Percentiles rank a stretch among this genome's conserved stretches.
These are phyloP conservation scores for Sciurus vulgaris DNA, from an alignment of 2,797 vertebrate genomes.

Conservation along the genomic window DNA sequence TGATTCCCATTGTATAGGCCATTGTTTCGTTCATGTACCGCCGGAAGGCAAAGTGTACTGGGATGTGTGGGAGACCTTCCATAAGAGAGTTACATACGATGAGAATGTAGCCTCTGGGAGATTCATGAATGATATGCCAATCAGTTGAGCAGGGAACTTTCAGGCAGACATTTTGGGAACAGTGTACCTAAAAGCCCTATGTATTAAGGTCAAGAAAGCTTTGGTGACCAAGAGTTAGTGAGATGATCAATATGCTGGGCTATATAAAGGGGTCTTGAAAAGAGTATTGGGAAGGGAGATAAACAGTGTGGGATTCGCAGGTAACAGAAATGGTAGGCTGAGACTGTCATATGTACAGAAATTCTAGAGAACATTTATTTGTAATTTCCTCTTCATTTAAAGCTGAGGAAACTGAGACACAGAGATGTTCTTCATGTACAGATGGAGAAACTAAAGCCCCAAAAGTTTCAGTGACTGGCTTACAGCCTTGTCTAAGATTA, in stretches of 20 bases:
- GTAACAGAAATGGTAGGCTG: not conserved
- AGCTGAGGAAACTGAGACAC: constrained; percentile 42
- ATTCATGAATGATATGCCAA: constrained; percentile 11
- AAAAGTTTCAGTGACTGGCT: not conserved
- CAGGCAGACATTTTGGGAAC: constrained; percentile 63
- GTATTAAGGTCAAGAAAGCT: constrained; percentile 45
- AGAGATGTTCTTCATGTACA: not conserved
- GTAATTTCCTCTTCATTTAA: not conserved
- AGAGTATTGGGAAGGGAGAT: not conserved
- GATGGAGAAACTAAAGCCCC: not conserved
- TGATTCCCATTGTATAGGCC: constrained; percentile 70
- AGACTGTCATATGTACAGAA: not conserved
- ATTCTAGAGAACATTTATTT: not conserved
- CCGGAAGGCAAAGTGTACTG: constrained; percentile 77
- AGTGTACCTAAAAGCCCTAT: constrained; percentile 11
- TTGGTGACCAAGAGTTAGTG: not conserved
- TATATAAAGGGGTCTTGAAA: constrained; percentile 20
- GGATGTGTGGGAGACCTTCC: constrained; percentile 71
- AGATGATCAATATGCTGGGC: not conserved
- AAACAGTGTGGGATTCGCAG: not conserved
- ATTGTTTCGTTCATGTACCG: constrained; percentile 82
- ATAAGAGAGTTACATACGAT: constrained; percentile 53
- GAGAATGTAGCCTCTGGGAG: constrained; percentile 73
- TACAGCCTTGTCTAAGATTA: not conserved
- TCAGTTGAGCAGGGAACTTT: constrained; percentile 42